A percentile compares a stretch with the other conserved stretches of the same genome.
Evolutionary conservation across 1,140 invertebrate genomes (phyloP).

Genomic region (Halyomorpha halys): DNA sequence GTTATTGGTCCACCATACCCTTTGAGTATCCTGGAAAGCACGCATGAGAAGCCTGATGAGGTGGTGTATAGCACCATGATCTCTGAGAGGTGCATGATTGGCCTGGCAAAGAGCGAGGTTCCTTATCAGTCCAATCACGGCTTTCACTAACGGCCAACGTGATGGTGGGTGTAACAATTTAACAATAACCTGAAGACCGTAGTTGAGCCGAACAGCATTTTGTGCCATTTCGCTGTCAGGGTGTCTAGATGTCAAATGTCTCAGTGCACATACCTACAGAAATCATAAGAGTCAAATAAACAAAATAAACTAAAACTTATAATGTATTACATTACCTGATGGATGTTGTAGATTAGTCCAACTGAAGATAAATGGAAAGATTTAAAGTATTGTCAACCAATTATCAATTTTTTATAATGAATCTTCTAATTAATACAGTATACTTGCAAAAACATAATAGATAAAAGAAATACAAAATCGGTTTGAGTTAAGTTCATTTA

Average conservation of each 20-base stretch:
- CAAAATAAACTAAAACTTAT: too few species aligned
- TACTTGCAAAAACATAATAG: too few species aligned
- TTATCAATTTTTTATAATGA: too few species aligned
- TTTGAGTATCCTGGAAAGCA: slow-evolving; percentile 81
- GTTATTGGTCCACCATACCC: slow-evolving; percentile 37
- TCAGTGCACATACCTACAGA: slow-evolving; percentile 69
- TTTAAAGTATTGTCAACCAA: too few species aligned
- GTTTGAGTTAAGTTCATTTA: too few species aligned
- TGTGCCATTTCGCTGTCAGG: slow-evolving; percentile 92
- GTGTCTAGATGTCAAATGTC: slow-evolving; percentile 92
- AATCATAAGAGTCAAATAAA: too few species aligned
- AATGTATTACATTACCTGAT: too few species aligned
- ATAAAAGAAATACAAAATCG: too few species aligned
- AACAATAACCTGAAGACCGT: slow-evolving; percentile 89
- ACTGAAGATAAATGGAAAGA: too few species aligned
- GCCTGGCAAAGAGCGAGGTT: slow-evolving; percentile 92
- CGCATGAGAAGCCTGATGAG: slow-evolving; percentile 84
- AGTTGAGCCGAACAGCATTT: slow-evolving; percentile 87
- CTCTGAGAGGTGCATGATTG: slow-evolving; percentile 87
- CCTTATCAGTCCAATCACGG: slow-evolving; percentile 90
- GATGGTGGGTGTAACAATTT: slow-evolving; percentile 89
- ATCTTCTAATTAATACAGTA: too few species aligned
- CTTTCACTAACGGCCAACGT: slow-evolving; percentile 87
- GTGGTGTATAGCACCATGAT: slow-evolving; percentile 88
- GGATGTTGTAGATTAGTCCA: too few species aligned